Percentiles rank a stretch among this genome's conserved stretches.
Evolutionary conservation across 2,797 vertebrate species (phyloP).

Genomic region (Pipistrellus pygmaeus): DNA sequence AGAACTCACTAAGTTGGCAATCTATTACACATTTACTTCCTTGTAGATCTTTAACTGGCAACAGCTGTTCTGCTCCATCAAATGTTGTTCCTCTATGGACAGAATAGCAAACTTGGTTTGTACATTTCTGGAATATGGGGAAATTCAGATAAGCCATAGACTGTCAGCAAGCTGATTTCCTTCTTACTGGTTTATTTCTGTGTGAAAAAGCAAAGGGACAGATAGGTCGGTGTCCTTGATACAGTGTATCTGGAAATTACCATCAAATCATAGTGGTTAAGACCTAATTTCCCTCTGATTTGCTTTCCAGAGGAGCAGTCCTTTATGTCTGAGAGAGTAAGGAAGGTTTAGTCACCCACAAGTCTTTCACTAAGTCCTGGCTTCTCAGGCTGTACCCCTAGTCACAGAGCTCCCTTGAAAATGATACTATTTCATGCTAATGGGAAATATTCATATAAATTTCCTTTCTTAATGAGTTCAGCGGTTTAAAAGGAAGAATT

Average conservation of each 20-base stretch:
- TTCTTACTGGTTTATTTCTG: neutral
- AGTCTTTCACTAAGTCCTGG: neutral
- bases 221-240: slow-evolving; percentile 25
- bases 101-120: neutral
- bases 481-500: slow-evolving; percentile 10
- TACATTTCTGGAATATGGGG: slow-evolving; percentile 25
- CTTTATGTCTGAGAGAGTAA: neutral
- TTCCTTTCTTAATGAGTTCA: neutral
- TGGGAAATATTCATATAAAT: neutral
- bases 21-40: slow-evolving; percentile 6
- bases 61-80: slow-evolving; percentile 34
- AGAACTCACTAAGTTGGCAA: slow-evolving; percentile 33
- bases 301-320: neutral
- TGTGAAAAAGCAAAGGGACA: slow-evolving; percentile 11
- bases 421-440: neutral
- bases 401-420: neutral
- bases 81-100: neutral
- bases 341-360: neutral
- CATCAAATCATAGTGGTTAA: neutral
- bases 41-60: slow-evolving; percentile 22
- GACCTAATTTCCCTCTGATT: slow-evolving; percentile 31
- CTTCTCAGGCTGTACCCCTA: neutral
- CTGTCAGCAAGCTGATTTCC: slow-evolving; percentile 52
- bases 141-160: slow-evolving; percentile 45
- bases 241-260: slow-evolving; percentile 40